Base-by-base conservation (phyloP, 2,888 invertebrate species). In the Plagodis dolabraria region DNA sequence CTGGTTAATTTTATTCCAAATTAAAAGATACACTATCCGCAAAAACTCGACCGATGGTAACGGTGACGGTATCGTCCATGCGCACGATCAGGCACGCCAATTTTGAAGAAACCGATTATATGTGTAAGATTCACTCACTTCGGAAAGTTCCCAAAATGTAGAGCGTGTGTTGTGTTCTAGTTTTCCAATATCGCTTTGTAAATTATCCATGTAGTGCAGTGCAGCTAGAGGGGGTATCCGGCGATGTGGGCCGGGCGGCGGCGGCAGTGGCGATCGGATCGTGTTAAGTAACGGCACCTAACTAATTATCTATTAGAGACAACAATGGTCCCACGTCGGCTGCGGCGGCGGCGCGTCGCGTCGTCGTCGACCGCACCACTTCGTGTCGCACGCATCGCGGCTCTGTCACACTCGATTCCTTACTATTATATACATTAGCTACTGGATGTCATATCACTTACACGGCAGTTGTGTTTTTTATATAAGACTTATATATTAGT, bases 231-330 rank as follows among this genome's bases (percentile, higher is more conserved):
- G 50, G 47, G 77, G 73, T 75, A 79, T 80, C 75, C 72, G 69
- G 68, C 72, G 75, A 85, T 83, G 82, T 84, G 82, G 83, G 80
- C 57, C 67, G 22, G 48, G 70, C 82, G 76, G 68, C 76, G 65
- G 74, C 79, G 77, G 79, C 79, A 79, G 83, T 82, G 79, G 80
- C 80, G 79, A 84, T 84, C 81, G 75, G 82, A 80, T 87, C 84
- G 83, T 83, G 83, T 85, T 82, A 83, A 75, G 72, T 91, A 91
- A 92, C 91, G 90, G 90, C 82, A 89, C 74, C 82, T 77, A 83
- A 82, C 90, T 92, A 91, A 92, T 91, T 90, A 90, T 84, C 88
- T 89, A 89, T 90, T 87, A 89, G 56, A 82, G 82, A 77, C 87
- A 86, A 91, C 90, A 91, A 91, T 89, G 82, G 88, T 80, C 83